phyloP scores from a whole-genome alignment of 2,888 invertebrate genomes.

The Masnerella sp. region DNA sequence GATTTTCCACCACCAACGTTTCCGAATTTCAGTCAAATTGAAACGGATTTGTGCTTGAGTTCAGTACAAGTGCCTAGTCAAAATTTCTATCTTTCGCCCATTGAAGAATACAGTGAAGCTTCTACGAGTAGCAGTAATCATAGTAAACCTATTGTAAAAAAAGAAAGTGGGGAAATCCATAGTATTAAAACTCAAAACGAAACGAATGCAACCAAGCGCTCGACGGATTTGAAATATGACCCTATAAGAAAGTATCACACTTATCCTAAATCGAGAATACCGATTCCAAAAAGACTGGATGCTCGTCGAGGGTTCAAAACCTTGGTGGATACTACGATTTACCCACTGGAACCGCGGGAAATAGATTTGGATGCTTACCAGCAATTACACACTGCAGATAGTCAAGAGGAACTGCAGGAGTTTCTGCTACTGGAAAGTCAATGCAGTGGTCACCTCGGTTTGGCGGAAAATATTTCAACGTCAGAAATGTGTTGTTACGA shows the following conservation, averaged over 20 bases:
- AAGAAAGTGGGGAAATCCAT: slow-evolving; percentile 15
- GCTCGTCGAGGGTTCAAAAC: slow-evolving; percentile 64
- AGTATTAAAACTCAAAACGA: slow-evolving; percentile 12
- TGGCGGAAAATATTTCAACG: slow-evolving; percentile 78
- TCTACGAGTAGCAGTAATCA: slow-evolving; percentile 78
- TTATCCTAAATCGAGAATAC: slow-evolving; percentile 79
- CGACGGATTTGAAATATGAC: slow-evolving; percentile 52
- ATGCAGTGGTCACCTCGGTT: slow-evolving; percentile 78
- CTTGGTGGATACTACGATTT: slow-evolving; percentile 75
- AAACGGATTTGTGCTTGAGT: slow-evolving; percentile 28
- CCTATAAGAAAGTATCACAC: slow-evolving; percentile 78
- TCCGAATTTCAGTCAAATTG: slow-evolving; percentile 34
- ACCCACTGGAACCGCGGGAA: slow-evolving; percentile 81
- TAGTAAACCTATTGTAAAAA: slow-evolving; percentile 56
- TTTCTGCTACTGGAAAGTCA: slow-evolving; percentile 82
- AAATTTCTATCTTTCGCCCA: slow-evolving; percentile 79
- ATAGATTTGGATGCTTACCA: slow-evolving; percentile 80
- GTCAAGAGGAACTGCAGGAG: slow-evolving; percentile 82
- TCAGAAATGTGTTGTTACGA: slow-evolving; percentile 68
- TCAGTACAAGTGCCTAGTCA: slow-evolving; percentile 56
- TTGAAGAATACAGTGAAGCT: slow-evolving; percentile 81
- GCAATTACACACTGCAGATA: slow-evolving; percentile 81
- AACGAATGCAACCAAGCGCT: not conserved
- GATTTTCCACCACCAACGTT: slow-evolving; percentile 69
- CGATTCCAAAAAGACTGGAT: slow-evolving; percentile 68